A percentile compares a stretch with the other conserved stretches of the same genome.
Conservation (phyloP, 2,888 invertebrate species). For the Callinectes sapidus region DNA sequence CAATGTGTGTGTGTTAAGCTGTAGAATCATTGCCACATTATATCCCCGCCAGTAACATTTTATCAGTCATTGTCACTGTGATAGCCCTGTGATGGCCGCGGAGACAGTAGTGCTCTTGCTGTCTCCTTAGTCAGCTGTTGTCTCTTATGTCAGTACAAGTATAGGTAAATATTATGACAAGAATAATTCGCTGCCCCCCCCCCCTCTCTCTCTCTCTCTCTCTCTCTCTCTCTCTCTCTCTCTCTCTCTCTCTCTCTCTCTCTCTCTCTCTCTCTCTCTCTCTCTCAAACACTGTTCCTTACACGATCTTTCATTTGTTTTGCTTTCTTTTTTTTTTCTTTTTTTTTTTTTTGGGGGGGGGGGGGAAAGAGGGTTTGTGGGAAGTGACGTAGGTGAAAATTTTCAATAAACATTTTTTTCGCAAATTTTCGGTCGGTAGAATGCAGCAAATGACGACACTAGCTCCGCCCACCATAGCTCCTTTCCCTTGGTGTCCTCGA, state of each 20-base stretch:
- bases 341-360: no score
- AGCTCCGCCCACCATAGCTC: not conserved
- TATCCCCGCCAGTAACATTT: not conserved
- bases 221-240: not conserved
- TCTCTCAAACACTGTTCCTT: not conserved
- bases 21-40: not conserved
- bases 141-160: not conserved
- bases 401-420: not conserved
- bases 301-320: not conserved
- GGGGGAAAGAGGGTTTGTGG: not conserved
- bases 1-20: not conserved
- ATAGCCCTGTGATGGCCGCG: not conserved
- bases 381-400: not conserved
- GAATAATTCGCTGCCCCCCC: not conserved
- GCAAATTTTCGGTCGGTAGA: not conserved
- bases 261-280: not conserved
- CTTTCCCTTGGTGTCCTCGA: not conserved
- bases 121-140: not conserved
- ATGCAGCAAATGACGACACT: not conserved
- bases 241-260: not conserved
- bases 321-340: not conserved
- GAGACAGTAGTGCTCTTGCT: not conserved
- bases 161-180: not conserved
- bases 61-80: not conserved
- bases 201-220: not conserved